phyloP scores from a whole-genome alignment of 2,888 invertebrate species.

The Gibbula magus region DNA sequence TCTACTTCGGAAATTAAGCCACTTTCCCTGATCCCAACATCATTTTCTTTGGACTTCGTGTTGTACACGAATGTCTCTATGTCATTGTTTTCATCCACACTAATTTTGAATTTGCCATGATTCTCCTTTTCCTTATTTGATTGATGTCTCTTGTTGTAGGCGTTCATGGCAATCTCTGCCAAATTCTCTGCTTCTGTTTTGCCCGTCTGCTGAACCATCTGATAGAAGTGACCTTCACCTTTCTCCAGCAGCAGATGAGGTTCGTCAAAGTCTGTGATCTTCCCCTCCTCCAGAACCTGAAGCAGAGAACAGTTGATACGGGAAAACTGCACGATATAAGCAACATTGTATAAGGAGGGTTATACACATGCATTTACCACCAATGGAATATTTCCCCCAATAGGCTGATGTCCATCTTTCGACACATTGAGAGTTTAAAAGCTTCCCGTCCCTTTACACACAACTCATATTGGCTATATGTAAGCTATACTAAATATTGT shows the following conservation, averaged over 20 bases:
- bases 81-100: not conserved
- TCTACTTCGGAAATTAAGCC: not conserved
- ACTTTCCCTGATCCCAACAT: not conserved
- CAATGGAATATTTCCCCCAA: too few relatives aligned
- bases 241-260: constrained; percentile 80
- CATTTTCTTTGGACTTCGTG: not conserved
- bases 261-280: constrained; percentile 85
- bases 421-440: too few relatives aligned
- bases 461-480: too few relatives aligned
- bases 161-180: constrained; percentile 67
- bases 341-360: too few relatives aligned
- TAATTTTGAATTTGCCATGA: not conserved
- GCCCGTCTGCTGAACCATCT: constrained; percentile 76
- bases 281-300: constrained; percentile 85
- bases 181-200: constrained; percentile 70
- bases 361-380: too few relatives aligned
- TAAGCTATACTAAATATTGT: too few relatives aligned
- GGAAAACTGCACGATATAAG: too few relatives aligned
- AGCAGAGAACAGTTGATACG: not conserved
- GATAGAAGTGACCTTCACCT: constrained; percentile 68
- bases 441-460: too few relatives aligned
- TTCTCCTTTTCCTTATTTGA: not conserved
- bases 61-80: constrained; percentile 24
- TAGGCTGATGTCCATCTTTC: too few relatives aligned
- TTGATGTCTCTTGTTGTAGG: constrained; percentile 26